These are phyloP conservation scores for Campodea augens DNA, from an alignment of 1,140 invertebrate species.

Conservation along the genomic window DNA sequence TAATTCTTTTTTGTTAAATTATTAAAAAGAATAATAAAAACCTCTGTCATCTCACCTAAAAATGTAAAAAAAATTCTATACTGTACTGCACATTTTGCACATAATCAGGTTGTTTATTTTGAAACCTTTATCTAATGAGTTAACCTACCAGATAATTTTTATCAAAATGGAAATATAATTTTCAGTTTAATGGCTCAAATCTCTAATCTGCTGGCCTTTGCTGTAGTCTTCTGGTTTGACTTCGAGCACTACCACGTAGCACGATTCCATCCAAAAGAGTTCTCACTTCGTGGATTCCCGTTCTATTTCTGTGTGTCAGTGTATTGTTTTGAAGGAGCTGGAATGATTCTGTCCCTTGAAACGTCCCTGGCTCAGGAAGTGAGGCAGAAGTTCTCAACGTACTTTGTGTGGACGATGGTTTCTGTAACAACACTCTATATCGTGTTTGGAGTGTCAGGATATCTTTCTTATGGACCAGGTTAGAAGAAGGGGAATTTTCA, in stretches of 20 bases:
- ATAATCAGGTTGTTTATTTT: too few species aligned
- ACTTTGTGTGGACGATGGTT: conserved; percentile 23
- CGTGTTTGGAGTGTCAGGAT: conserved; percentile 27
- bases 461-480: conserved; percentile 24
- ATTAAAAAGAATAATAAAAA: too few species aligned
- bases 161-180: too few species aligned
- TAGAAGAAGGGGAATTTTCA: conserved; percentile 14
- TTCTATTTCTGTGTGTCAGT: conserved; percentile 29
- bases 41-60: too few species aligned
- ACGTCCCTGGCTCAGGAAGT: conserved; percentile 22
- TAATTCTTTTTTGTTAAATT: too few species aligned
- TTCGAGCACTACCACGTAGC: conserved; percentile 25
- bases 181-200: conserved; percentile 20
- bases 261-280: conserved; percentile 25
- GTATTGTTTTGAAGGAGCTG: conserved; percentile 31
- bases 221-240: conserved; percentile 31
- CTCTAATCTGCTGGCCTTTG: conserved; percentile 28
- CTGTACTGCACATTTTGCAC: too few species aligned
- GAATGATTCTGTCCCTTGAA: conserved; percentile 28
- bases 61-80: too few species aligned
- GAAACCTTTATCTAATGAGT: too few species aligned
- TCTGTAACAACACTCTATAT: conserved; percentile 27
- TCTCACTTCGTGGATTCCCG: conserved; percentile 25
- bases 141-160: too few species aligned
- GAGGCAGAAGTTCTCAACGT: conserved; percentile 23